These are phyloP conservation scores for Venturia canescens DNA, from an alignment of 1,140 invertebrate genomes.

Conservation along the genomic window DNA sequence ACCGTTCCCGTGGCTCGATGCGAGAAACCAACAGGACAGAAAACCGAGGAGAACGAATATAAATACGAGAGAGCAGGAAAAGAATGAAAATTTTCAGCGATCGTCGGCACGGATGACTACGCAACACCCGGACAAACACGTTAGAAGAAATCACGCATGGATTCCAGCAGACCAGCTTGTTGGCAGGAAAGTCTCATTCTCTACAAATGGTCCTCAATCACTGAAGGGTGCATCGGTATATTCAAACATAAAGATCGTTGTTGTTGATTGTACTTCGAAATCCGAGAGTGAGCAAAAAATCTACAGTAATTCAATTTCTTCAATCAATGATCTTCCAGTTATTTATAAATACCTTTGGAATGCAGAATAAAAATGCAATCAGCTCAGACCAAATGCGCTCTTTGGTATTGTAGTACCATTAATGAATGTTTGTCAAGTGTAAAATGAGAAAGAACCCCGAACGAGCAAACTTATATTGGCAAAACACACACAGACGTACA, in stretches of 20 bases:
- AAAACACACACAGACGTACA: constrained; percentile 45
- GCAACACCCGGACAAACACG: constrained; percentile 70
- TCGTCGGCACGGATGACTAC: constrained; percentile 67
- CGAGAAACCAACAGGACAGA: constrained; percentile 16
- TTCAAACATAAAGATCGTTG: not conserved
- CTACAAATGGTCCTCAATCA: constrained; percentile 76
- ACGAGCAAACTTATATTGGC: constrained; percentile 33
- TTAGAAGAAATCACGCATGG: constrained; percentile 72
- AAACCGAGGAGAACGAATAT: not conserved
- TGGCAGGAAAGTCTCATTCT: constrained; percentile 78
- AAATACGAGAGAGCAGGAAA: constrained; percentile 36
- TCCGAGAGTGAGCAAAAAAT: not conserved
- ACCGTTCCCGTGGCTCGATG: constrained; percentile 20
- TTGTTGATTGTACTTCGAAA: not conserved
- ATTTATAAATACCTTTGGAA: too few species aligned
- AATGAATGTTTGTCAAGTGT: constrained; percentile 73
- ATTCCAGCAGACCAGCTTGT: constrained; percentile 77
- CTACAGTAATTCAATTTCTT: not conserved
- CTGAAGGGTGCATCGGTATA: constrained; percentile 71
- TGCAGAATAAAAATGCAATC: not conserved
- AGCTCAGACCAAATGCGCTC: constrained; percentile 67
- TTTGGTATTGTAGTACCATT: constrained; percentile 73
- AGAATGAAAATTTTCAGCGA: constrained; percentile 73
- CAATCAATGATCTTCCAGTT: too few species aligned
- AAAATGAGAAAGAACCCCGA: constrained; percentile 55